phyloP scores from a whole-genome alignment of 2,113 vertebrate species.

The Apteryx mantelli region DNA sequence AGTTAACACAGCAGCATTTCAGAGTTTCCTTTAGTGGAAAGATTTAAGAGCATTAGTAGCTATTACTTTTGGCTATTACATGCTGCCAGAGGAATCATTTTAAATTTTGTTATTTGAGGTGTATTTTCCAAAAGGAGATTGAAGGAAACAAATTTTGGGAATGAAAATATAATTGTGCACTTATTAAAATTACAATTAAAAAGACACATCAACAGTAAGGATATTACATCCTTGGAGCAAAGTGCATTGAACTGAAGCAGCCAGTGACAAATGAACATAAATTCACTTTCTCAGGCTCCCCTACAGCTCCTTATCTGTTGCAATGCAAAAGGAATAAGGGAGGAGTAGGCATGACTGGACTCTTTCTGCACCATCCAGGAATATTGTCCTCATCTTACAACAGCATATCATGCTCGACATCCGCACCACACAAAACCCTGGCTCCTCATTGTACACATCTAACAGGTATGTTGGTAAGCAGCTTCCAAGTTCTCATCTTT shows the following conservation, averaged over 20 bases:
- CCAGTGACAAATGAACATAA: background rate
- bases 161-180: background rate
- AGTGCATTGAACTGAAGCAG: background rate
- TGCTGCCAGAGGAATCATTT: background rate
- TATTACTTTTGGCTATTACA: background rate
- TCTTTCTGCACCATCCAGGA: background rate
- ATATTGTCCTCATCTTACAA: fast-evolving
- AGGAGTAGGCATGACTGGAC: background rate
- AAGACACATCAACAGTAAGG: background rate
- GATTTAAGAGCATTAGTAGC: background rate
- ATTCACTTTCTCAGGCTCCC: background rate
- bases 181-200: background rate
- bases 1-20: background rate
- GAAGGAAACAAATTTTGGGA: background rate
- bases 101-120: background rate
- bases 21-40: background rate
- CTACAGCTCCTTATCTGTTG: background rate
- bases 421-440: background rate
- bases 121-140: background rate
- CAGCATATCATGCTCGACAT: background rate
- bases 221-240: background rate
- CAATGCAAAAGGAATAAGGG: background rate
- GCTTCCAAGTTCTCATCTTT: background rate
- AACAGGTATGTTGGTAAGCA: fast-evolving
- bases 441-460: fast-evolving